Percentiles rank a stretch among this genome's conserved stretches.
Evolutionary conservation across 2,113 vertebrate species (phyloP).

Genomic region (Camelus bactrianus): DNA sequence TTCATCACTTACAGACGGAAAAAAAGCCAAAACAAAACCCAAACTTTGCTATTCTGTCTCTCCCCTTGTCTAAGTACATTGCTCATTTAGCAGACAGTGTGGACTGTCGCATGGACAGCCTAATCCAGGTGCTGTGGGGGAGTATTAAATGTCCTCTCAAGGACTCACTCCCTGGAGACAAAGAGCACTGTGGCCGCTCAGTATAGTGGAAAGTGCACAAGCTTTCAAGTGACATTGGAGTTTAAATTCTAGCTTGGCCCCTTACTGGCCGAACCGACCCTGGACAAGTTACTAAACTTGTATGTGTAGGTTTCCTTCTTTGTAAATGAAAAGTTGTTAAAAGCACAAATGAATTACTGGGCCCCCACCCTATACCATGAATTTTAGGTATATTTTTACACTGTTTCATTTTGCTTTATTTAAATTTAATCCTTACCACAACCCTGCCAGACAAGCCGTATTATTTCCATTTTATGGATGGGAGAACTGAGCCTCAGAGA

Average conservation of each 20-base stretch:
- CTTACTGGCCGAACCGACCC: not conserved
- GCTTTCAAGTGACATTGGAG: not conserved
- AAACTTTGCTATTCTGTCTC: not conserved
- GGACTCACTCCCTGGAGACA: not conserved
- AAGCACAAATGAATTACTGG: not conserved
- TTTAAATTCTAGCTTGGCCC: not conserved
- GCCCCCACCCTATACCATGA: accelerated
- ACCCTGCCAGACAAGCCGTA: not conserved
- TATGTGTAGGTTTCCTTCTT: not conserved
- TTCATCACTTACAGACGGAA: not conserved
- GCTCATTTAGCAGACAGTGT: not conserved
- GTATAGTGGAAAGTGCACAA: accelerated
- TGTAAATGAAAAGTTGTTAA: not conserved
- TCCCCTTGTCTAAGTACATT: not conserved
- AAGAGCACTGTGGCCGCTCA: not conserved
- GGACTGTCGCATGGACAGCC: no score
- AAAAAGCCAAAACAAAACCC: not conserved
- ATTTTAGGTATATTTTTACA: not conserved
- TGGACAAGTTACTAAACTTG: not conserved
- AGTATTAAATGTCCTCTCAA: not conserved
- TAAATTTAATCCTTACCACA: not conserved
- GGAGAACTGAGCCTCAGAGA: not conserved
- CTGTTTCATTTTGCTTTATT: not conserved
- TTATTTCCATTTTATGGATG: not conserved
- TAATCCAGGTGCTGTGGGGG: no score